Evolutionary conservation across 1,140 invertebrate species (phyloP).

Genomic region (Drosophila funebris): DNA sequence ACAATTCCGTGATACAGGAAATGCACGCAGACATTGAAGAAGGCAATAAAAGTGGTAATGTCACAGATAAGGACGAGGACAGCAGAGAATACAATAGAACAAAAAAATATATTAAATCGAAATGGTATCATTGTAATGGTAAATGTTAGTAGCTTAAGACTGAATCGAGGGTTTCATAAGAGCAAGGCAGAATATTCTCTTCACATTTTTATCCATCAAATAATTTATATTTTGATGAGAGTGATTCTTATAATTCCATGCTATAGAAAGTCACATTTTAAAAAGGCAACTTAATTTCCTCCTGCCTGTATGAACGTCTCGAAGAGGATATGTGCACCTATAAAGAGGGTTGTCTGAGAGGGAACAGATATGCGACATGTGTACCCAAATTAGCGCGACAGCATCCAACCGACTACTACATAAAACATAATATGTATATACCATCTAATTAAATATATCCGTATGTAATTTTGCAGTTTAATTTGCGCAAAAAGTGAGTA

Average conservation of each 20-base stretch:
- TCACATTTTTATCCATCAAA: not conserved
- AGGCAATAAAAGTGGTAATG: slow-evolving; percentile 71
- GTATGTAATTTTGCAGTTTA: slow-evolving; percentile 66
- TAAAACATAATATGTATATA: slow-evolving; percentile 61
- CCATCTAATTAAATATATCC: slow-evolving; percentile 76
- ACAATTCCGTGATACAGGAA: slow-evolving; percentile 62
- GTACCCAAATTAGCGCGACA: slow-evolving; percentile 34
- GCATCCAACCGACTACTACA: slow-evolving; percentile 34
- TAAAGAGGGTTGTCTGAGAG: not conserved
- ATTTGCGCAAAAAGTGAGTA: slow-evolving; percentile 59
- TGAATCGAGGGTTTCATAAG: not conserved
- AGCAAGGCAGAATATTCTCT: not conserved
- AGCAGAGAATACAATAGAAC: not conserved
- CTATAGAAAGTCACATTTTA: slow-evolving; percentile 32
- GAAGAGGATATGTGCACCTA: slow-evolving; percentile 3
- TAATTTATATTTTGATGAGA: not conserved
- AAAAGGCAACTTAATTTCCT: slow-evolving; percentile 54
- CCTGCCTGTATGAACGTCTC: slow-evolving; percentile 53
- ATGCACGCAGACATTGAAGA: slow-evolving; percentile 58
- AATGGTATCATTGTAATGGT: slow-evolving; percentile 33
- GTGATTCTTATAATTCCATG: not conserved
- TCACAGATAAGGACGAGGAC: slow-evolving; percentile 34
- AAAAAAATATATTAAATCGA: slow-evolving; percentile 25
- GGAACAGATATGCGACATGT: slow-evolving; percentile 31
- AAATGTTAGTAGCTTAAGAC: slow-evolving; percentile 7